These are phyloP conservation scores for Allobates femoralis DNA, from an alignment of 2,797 vertebrate genomes.

Conservation along the genomic window DNA sequence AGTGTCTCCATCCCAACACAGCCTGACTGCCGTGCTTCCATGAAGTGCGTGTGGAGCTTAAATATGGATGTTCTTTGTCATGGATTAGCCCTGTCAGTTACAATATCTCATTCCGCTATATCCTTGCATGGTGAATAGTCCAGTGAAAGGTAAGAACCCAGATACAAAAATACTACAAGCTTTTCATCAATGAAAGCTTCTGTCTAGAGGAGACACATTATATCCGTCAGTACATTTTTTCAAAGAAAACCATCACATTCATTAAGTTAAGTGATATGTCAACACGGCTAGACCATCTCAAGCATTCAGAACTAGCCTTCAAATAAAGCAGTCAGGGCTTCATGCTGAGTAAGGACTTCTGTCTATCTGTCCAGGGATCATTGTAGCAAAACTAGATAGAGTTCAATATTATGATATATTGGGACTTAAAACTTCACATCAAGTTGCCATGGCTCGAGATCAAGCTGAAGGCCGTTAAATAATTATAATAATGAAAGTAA, in stretches of 20 bases:
- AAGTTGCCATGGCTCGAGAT: too few species aligned
- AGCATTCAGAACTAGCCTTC: background rate
- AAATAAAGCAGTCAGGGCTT: background rate
- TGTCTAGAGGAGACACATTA: constrained; percentile 38
- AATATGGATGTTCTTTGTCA: constrained; percentile 42
- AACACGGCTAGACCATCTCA: background rate
- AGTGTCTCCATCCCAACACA: background rate
- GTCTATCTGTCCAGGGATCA: background rate
- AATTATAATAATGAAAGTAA: background rate
- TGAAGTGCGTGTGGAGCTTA: background rate
- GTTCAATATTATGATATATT: background rate
- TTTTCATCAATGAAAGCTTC: constrained; percentile 49
- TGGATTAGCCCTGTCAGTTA: constrained; percentile 52
- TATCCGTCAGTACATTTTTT: constrained; percentile 51
- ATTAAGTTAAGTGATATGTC: constrained; percentile 52
- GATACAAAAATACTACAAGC: constrained; percentile 45
- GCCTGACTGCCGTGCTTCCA: background rate
- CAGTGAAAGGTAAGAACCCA: constrained; percentile 39
- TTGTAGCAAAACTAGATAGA: background rate
- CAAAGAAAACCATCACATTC: constrained; percentile 30
- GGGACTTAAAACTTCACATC: background rate
- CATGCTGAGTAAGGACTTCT: background rate
- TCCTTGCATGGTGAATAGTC: constrained; percentile 10
- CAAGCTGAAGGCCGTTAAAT: too few species aligned
- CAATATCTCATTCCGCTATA: constrained; percentile 6